Evolutionary conservation across 2,888 invertebrate genomes (phyloP), one percentile per base, ranked within the genome.

Genomic region (Strigamia crassipes): DNA sequence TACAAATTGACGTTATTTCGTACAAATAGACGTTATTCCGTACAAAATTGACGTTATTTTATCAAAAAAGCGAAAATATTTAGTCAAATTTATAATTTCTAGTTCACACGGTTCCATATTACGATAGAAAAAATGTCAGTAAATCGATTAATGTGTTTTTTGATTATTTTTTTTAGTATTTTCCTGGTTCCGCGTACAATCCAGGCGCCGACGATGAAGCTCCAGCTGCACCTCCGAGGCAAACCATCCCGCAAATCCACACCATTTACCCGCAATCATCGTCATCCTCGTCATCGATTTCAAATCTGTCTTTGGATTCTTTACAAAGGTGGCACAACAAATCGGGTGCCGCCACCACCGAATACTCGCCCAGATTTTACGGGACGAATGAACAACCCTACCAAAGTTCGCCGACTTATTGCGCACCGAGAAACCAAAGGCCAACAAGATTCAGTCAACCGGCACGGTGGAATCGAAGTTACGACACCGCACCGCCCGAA

Each of bases 161-260:
- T 79, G 61, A 78, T n/a, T n/a, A 84, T 83, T 81, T 82, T 88
- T 89, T 18, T 27, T 89, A 96, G 95, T 95, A 94, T 89, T 96
- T 95, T 89, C 93, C 95, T 85, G 94, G 94, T 87, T 94, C 95
- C 84, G 96, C 96, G 27, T 94, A 96, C 88, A 94, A 95, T 87
- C 95, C 96, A 77, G 93, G 94, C 88, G 92, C 94, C 85, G 95
- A 95, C 89, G 94, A 93, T 87, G 90, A 92, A 83, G 90, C 90
- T 56, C 81, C 9, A 61, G 83, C 82, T 18, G 77, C 41, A 41
- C 56, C 82, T n/a, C 18, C 77, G n/a, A n/a, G 38, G 23, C 78
- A 78, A 46, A 46, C 46, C 42, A 18, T 31, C 78, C n/a, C 77
- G 18, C 61, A 61, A 61, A 61, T 61, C 18, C 23, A 61, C 61